Evolutionary conservation across 2,797 vertebrate species (phyloP), one percentile per base, ranked within the genome.

Genomic region (Dryobates pubescens): DNA sequence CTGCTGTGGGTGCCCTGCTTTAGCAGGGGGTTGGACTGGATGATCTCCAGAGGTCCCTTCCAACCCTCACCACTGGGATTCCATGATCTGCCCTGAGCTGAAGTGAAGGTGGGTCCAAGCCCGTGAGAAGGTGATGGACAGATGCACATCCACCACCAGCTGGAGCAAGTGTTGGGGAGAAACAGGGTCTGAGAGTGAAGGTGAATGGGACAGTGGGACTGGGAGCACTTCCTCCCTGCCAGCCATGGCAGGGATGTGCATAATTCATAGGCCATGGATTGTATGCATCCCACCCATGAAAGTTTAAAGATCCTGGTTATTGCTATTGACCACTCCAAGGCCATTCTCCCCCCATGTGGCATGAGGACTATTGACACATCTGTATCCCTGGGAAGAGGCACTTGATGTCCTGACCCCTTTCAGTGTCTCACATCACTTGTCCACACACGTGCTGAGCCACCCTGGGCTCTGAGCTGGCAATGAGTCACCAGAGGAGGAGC

Each of bases 241-340:
- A 93, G 80, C 78, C 68, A 32, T 22, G 4, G 56, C 72, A 88
- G 68, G 69, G 41, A 58, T 0, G 45, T 96, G 94, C 90, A 96
- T 89, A 93, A 97, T 96, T 95, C 96, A 96, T 96, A 83, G 80
- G 29, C 53, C 88, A 89, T 53, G 96, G 93, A 92, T 87, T 96
- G 94, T 82, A 57, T 73, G 36, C 88, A 67, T 82, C 95, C 92
- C 87, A 89, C 77, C 94, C 94, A 96, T 93, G 86, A 90, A 81
- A 93, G 56, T 91, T 96, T 92, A 92, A 95, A 57, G 83, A 95
- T 62, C 10, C 81, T 58, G 63, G 92, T 74, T 90, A 86, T 94
- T 92, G 64, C 83, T 88, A 62, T 49, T 94, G 93, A 89, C 95
- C 92, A 84, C 81, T 89, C 93, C 86, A 92, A 89, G 41, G 72